Percentiles rank a stretch among this genome's conserved stretches.
Evolutionary conservation across 2,888 invertebrate genomes (phyloP).

Genomic region (Xestia rhomboidea): DNA sequence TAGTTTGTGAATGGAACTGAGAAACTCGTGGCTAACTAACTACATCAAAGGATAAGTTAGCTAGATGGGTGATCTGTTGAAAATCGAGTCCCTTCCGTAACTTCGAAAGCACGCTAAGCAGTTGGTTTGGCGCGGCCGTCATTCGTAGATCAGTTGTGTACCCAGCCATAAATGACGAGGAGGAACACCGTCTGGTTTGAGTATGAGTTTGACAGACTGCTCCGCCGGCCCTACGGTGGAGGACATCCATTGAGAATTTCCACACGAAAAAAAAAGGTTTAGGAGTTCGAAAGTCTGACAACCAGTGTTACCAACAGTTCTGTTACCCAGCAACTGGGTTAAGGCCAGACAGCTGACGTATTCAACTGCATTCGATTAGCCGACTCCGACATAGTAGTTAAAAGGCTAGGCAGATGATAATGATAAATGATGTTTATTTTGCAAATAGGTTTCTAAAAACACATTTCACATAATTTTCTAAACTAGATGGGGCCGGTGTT

Average conservation of each 20-base stretch:
- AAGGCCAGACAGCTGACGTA: not conserved
- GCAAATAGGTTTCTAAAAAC: too few relatives aligned
- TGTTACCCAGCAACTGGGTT: not conserved
- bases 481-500: too few relatives aligned
- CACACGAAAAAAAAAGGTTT: too few relatives aligned
- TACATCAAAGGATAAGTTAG: not conserved
- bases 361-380: not conserved
- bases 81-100: not conserved
- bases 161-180: too few relatives aligned
- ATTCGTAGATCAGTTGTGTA: not conserved
- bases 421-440: too few relatives aligned
- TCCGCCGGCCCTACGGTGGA: too few relatives aligned
- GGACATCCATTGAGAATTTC: too few relatives aligned
- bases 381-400: too few relatives aligned
- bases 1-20: not conserved
- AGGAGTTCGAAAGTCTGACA: not conserved
- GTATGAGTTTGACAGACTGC: too few relatives aligned
- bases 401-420: too few relatives aligned
- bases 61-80: not conserved
- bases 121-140: not conserved
- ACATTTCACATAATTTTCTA: too few relatives aligned
- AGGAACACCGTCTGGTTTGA: too few relatives aligned
- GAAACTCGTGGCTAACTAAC: not conserved
- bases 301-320: not conserved
- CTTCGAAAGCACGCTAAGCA: not conserved